Evolutionary conservation across 2,797 vertebrate genomes (phyloP).

Genomic region (Rallus crepitans): DNA sequence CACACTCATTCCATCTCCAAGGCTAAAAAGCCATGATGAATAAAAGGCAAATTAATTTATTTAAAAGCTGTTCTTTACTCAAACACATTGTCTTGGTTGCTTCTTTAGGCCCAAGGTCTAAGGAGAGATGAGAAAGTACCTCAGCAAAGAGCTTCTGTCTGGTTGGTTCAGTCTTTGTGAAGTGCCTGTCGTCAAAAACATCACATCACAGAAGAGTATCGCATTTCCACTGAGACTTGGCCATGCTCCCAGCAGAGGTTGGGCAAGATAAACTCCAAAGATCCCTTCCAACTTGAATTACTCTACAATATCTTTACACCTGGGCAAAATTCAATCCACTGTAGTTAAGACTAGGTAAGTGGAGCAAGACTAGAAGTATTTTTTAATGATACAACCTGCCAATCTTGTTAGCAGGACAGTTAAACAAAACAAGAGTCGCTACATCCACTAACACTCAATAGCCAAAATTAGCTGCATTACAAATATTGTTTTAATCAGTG

Average conservation of each 20-base stretch:
- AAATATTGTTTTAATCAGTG: slow-evolving; percentile 55
- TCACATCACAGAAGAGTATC: background rate
- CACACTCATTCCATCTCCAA: background rate
- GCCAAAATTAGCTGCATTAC: slow-evolving; percentile 21
- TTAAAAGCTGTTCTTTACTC: background rate
- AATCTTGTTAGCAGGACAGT: background rate
- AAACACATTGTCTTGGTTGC: background rate
- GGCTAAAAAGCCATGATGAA: background rate
- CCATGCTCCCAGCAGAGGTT: background rate
- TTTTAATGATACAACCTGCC: background rate
- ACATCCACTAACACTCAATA: background rate
- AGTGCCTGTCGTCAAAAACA: background rate
- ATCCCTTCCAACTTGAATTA: background rate
- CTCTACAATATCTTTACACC: background rate
- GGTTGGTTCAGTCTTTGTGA: background rate
- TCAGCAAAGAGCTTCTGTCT: background rate
- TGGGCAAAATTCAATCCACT: background rate
- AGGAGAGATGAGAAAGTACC: background rate
- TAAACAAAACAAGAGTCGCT: background rate
- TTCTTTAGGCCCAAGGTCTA: background rate
- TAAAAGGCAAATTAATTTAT: background rate
- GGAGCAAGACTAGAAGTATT: background rate
- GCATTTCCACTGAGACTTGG: background rate
- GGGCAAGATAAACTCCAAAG: background rate
- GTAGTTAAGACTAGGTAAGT: background rate